Evolutionary conservation across 2,888 invertebrate genomes (phyloP), one percentile per base, ranked within the genome.

Genomic region (Chrysomela aeneicollis): DNA sequence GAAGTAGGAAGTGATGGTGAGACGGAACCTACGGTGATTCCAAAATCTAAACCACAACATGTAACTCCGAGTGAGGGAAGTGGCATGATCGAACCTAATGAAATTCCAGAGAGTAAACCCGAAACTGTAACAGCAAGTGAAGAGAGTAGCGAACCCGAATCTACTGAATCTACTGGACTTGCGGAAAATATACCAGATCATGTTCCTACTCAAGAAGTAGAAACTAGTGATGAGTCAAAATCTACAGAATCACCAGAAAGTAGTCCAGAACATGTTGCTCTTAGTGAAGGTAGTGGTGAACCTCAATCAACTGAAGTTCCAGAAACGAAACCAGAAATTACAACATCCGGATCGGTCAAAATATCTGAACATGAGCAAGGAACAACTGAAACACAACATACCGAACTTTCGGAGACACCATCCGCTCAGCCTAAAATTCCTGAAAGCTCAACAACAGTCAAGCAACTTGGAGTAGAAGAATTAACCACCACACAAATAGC

Each of bases 81-180:
- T n/a, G n/a, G n/a, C n/a, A n/a, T n/a, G n/a, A 46, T 70, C 70
- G 8, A 59, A 61, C 52, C 61, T 17, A 63, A 55, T 30, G 50
- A 66, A 60, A 52, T 57, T 49, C 59, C 55, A 17, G 61, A 63
- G n/a, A n/a, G n/a, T n/a, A n/a, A n/a, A 59, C 2, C 35, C 12
- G 35, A 2, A 12, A 35, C 35, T 35, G 52, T 32, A 12, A 54
- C 55, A n/a, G 1, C 50, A 2, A 61, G 74, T 10, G 35, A 5
- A 4, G 63, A 61, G 52, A 57, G 72, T n/a, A 62, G 66, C 2
- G 69, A 70, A 65, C 22, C 71, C 8, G 53, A 64, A 46, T 32
- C 18, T 32, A 49, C 58, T 19, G 53, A 64, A 46, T 32, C 18
- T 32, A 49, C 58, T 19, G 54, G 32, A 57, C 4, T 52, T 21